Evolutionary conservation across 2,113 vertebrate species (phyloP), one percentile per base, ranked within the genome.

Genomic region (Suncus etruscus): DNA sequence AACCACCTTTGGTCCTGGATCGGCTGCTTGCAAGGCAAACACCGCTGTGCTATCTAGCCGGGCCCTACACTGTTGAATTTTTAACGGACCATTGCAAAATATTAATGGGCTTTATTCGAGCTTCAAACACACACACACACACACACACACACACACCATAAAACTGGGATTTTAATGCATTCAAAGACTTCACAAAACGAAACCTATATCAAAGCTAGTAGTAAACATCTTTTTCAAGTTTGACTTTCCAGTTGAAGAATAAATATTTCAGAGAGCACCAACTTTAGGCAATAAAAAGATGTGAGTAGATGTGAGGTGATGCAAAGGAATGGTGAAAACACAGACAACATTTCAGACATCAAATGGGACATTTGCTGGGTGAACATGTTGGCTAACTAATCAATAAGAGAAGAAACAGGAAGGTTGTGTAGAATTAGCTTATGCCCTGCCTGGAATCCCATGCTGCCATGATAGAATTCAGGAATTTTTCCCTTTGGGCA

Each of bases 51-150:
- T n/a, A n/a, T n/a, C n/a, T n/a, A n/a, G n/a, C n/a, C n/a, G n/a
- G n/a, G n/a, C n/a, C n/a, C 10, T 16, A 45, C 66, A 8, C 69
- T 86, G 61, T 58, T 90, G 72, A 86, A 92, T 87, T 94, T 91
- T 92, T 83, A 93, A 88, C 68, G 32, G 65, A 32, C 58, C 11
- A 3, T 27, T 50, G 50, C 78, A 79, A 93, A 86, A 73, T 25
- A 89, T 90, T 66, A 79, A 80, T n/a, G 31, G 50, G 16, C 65
- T 93, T 95, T 72, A 94, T 92, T 82, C 82, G 50, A 94, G 83
- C 75, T 88, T 87, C 73, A 86, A 87, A 39, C 5, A 39, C 39
- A 39, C 39, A 39, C 39, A 39, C 39, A 39, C 39, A 39, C 3
- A 39, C 39, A 3, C 39, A 39, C 3, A n/a, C n/a, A n/a, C n/a